phyloP scores from a whole-genome alignment of 2,113 vertebrate species.

The Macheiramphus alcinus region DNA sequence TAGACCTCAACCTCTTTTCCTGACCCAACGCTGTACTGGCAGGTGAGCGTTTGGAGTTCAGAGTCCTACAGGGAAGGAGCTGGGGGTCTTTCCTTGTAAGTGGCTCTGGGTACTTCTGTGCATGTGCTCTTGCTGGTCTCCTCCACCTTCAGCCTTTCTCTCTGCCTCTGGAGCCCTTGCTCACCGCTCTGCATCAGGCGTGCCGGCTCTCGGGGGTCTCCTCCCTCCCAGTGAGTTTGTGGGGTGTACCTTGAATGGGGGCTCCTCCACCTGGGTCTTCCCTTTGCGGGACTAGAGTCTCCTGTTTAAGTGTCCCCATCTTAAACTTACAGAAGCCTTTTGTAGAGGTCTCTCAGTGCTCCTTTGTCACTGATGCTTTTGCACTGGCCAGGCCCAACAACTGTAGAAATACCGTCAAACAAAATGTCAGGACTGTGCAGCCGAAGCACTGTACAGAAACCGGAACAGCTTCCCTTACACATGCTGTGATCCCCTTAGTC shows the following conservation, averaged over 20 bases:
- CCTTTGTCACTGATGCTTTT: background rate
- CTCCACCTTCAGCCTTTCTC: background rate
- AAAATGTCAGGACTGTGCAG: background rate
- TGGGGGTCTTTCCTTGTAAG: background rate
- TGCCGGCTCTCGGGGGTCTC: rapidly evolving
- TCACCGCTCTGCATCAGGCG: background rate
- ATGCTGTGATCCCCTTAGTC: background rate
- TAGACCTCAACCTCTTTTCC: background rate
- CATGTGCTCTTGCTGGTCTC: background rate
- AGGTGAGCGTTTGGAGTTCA: rapidly evolving
- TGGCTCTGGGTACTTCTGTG: background rate
- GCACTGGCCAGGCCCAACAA: background rate
- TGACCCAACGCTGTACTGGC: rapidly evolving
- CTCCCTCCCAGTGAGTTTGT: background rate
- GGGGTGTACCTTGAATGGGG: no score
- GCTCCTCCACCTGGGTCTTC: background rate
- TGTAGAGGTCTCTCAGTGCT: background rate
- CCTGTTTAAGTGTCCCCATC: background rate
- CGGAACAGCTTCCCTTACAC: background rate
- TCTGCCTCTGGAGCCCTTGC: background rate
- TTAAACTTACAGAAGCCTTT: background rate
- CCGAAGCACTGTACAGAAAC: background rate
- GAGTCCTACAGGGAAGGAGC: background rate
- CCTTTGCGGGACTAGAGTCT: background rate
- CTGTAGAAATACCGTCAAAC: background rate